phyloP scores from a whole-genome alignment of 2,888 invertebrate genomes.

The Spodoptera exigua region DNA sequence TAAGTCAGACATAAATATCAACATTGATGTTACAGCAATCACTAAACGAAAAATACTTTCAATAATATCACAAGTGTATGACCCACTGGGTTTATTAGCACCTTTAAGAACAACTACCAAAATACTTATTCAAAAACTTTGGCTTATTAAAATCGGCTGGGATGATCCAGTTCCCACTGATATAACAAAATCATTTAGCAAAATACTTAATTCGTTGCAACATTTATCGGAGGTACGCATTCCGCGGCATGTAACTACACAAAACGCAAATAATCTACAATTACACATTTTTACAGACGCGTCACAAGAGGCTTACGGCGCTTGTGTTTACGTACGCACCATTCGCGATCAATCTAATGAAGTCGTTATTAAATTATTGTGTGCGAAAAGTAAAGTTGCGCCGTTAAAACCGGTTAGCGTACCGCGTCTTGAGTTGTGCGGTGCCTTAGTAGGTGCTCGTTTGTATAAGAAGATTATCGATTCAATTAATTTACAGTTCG shows the following conservation, averaged over 20 bases:
- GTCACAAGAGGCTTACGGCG: conserved; percentile 1
- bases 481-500: too few relatives aligned
- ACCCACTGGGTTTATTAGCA: background rate
- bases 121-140: background rate
- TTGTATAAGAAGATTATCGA: background rate
- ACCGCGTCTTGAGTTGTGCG: background rate
- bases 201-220: background rate
- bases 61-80: background rate
- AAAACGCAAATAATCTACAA: background rate
- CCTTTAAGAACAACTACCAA: background rate
- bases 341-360: background rate
- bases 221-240: background rate
- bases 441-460: background rate
- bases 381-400: background rate
- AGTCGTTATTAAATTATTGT: background rate
- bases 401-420: background rate
- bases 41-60: conserved; percentile 1
- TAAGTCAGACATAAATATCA: background rate
- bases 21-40: background rate
- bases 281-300: background rate
- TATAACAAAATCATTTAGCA: background rate
- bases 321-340: background rate
- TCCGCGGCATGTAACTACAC: background rate
- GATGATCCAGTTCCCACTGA: background rate
- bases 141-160: background rate